Conservation (phyloP, 1,140 invertebrate species). For the Eurosta solidaginis region DNA sequence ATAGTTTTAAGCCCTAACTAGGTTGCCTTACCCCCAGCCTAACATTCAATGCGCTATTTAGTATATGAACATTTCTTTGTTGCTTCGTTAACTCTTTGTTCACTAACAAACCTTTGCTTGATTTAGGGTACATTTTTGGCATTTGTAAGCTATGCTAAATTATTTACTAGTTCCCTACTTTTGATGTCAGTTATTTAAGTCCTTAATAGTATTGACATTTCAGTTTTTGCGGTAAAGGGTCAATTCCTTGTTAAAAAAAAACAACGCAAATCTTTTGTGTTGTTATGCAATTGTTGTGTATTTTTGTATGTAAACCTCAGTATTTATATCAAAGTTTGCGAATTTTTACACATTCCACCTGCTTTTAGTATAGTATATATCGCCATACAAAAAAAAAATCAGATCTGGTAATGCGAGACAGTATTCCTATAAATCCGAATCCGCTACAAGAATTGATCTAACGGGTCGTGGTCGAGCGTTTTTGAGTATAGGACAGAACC, state of each 20-base stretch:
- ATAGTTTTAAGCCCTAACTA: background rate
- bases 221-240: no score
- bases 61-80: background rate
- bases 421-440: no score
- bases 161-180: background rate
- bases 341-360: no score
- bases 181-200: background rate
- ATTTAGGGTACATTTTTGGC: background rate
- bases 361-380: no score
- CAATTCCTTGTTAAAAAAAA: no score
- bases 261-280: background rate
- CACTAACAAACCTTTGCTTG: background rate
- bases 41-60: no score
- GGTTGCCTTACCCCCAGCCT: background rate
- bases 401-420: no score
- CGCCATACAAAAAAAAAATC: no score
- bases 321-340: no score
- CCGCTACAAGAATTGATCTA: no score
- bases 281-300: background rate
- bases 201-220: background rate
- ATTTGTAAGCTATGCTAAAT: background rate
- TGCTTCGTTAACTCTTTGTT: background rate
- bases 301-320: background rate
- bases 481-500: no score
- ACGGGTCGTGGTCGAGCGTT: no score